Evolutionary conservation across 2,888 invertebrate genomes (phyloP).

Genomic region (Agelastica alni): DNA sequence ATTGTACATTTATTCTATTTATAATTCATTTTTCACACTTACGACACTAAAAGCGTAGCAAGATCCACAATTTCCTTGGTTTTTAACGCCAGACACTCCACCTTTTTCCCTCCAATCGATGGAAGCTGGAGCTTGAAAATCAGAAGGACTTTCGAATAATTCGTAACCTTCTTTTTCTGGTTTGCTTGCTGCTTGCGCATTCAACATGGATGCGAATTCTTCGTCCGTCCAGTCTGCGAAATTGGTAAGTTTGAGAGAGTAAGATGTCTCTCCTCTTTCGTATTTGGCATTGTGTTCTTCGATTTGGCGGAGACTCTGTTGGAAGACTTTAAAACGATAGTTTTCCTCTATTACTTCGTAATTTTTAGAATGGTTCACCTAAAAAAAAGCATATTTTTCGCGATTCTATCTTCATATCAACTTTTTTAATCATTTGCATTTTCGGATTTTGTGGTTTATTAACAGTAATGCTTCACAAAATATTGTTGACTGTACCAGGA

Average conservation of each 20-base stretch:
- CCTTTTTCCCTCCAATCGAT: neutral
- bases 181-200: neutral
- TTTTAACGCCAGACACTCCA: neutral
- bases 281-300: slow-evolving; percentile 12
- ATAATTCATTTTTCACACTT: no score
- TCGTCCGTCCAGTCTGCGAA: slow-evolving; percentile 7
- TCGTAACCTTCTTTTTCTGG: neutral
- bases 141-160: neutral
- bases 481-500: no score
- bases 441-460: no score
- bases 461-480: no score
- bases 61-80: neutral
- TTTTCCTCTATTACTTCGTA: neutral
- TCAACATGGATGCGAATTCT: neutral
- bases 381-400: no score
- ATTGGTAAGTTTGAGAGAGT: slow-evolving; percentile 4
- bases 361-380: neutral
- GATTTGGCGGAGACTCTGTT: slow-evolving; percentile 11
- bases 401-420: no score
- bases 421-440: no score
- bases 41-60: slow-evolving; percentile 1
- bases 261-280: slow-evolving; percentile 6
- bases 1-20: no score
- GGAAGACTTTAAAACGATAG: slow-evolving; percentile 15
- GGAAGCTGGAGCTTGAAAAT: neutral